Base-by-base conservation (phyloP, 2,113 vertebrate genomes). In the Alectura lathami region DNA sequence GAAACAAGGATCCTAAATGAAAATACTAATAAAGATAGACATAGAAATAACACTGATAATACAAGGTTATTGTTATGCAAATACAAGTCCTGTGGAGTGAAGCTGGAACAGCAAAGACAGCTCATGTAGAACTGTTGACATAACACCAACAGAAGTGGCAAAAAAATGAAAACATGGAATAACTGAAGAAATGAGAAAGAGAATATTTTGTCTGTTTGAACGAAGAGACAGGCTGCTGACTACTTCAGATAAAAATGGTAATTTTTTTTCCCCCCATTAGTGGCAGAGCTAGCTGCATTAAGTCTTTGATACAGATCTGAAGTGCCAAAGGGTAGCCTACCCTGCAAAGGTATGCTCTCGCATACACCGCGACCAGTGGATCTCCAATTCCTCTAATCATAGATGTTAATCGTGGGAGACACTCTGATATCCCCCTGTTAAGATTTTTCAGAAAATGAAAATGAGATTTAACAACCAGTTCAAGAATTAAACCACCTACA, bases 371-470 rank as follows among this genome's bases (percentile, higher is more conserved):
- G 90, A 99, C 99, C 88, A 99, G 96, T 1, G 99, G 99, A 77
- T 99, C 99, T 88, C 99, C 99, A 3, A 99, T 99, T 38, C 99
- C 99, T 96, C 99, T 98, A 66, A 99, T 98, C 99, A 99, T 99
- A 6, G 98, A 97, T 0, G 99, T 99, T 81, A 99, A 82, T 7
- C 99, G 98, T 1, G 98, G 99, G 9, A 99, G 98, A 36, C 99
- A 99, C 78, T 99, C 99, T 1, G 98, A 99, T 92, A 99, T 99
- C 13, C 99, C 99, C 27, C 99, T 99, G 97, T 77, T 6, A 32
- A 74, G 89, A 89, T 74, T 13, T 23, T 91, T 45, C 51, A 84
- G 53, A 96, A 96, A 70, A 96, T 82, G 22, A 96, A 47, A 94
- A 63, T 29, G 17, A 82, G 16, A 29, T 48, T 63, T 29, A 72